Base-by-base conservation (phyloP, 2,113 vertebrate species). In the Octodon degus region DNA sequence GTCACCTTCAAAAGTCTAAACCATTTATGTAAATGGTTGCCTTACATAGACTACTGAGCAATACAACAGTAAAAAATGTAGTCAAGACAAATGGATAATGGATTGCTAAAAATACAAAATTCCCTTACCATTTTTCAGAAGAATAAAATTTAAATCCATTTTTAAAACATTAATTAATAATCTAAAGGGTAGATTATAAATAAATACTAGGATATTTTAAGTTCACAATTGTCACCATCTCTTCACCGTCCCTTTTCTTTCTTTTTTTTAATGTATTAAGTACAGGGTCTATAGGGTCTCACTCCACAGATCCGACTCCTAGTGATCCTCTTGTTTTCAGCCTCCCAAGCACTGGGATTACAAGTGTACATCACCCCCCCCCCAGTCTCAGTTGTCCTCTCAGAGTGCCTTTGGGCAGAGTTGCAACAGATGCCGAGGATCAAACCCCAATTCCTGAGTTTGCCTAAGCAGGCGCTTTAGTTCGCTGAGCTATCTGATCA, bases 51-150 rank as follows among this genome's bases (percentile, higher is more conserved):
- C 5, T 62, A 81, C 12, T 53, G 17, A 80, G 37, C 8, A 91
- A 77, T 62, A 34, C 2, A 80, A 91, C 8, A 58, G 12, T 85
- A 65, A 95, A 60, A 20, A 34, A 50, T 50, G 53, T 4, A 34
- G 10, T 27, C 77, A 74, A 68, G 95, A 11, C 83, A 86, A 95
- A 76, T 86, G 68, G 16, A 58, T 6, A 68, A 53, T 70, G 12
- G 2, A 43, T 10, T 63, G 14, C 82, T 63, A 53, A 84, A 88
- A 93, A 50, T 40, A 82, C 2, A 86, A 83, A 86, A 67, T 14
- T 79, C 24, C 24, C 82, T 83, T 68, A 84, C 27, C 16, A 34
- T 86, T 25, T 74, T 90, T 90, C 40, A 58, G 82, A 90, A 91
- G 24, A 86, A 6, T 60, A 76, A 89, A 6, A 58, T 65, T 25